phyloP scores from a whole-genome alignment of 2,888 invertebrate genomes.

The Athrips mouffetella region DNA sequence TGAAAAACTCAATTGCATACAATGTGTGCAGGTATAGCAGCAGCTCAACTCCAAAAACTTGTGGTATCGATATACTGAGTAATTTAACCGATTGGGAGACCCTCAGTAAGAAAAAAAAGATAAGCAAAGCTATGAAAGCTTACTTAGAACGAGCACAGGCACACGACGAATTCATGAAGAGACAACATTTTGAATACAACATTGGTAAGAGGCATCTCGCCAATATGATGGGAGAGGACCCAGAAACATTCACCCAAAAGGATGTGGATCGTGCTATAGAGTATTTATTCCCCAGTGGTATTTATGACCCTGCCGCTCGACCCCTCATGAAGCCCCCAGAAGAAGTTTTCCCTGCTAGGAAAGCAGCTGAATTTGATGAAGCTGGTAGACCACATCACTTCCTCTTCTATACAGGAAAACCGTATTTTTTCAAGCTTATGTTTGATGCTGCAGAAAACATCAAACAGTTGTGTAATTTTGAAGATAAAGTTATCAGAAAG shows the following conservation, averaged over 20 bases:
- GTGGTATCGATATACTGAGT: conserved; percentile 33
- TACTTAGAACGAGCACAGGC: conserved; percentile 90
- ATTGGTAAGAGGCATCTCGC: conserved; percentile 97
- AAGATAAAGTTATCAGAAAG: conserved; percentile 83
- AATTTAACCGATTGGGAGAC: conserved; percentile 66
- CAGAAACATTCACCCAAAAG: conserved; percentile 90
- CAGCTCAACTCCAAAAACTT: conserved; percentile 24
- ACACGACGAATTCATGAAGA: conserved; percentile 90
- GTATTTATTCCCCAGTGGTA: conserved; percentile 97
- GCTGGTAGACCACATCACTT: conserved; percentile 94
- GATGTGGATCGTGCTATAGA: conserved; percentile 92
- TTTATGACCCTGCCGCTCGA: conserved; percentile 89
- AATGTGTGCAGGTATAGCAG: conserved; percentile 43
- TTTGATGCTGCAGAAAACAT: conserved; percentile 87
- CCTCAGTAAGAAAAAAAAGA: conserved; percentile 75
- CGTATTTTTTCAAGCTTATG: conserved; percentile 89
- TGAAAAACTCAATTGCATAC: conserved; percentile 32
- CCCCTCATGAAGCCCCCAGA: conserved; percentile 95
- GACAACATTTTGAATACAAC: conserved; percentile 88
- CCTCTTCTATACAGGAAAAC: conserved; percentile 93
- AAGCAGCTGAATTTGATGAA: conserved; percentile 94
- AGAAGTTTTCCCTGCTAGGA: conserved; percentile 88
- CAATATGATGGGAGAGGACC: conserved; percentile 98
- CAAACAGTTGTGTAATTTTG: conserved; percentile 81
- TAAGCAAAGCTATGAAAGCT: conserved; percentile 93